These are phyloP conservation scores for Lepidurus couesii DNA, from an alignment of 1,140 invertebrate genomes.

Conservation along the genomic window DNA sequence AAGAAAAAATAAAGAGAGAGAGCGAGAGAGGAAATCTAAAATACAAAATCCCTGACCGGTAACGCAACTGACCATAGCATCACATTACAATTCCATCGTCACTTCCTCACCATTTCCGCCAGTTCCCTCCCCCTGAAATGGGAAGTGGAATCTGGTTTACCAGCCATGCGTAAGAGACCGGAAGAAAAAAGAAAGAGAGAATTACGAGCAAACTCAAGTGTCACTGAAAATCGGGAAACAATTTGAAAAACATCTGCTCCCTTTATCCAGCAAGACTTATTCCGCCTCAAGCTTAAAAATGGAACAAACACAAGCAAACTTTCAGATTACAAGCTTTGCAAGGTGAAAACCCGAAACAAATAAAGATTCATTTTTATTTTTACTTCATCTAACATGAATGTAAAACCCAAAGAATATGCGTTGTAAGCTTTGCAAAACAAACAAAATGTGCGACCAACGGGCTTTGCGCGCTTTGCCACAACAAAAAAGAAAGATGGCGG, in stretches of 20 bases:
- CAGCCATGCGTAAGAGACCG: not conserved
- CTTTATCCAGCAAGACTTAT: not conserved
- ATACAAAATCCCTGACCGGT: not conserved
- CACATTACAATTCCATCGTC: not conserved
- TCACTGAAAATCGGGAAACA: too few species aligned
- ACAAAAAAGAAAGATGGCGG: not conserved
- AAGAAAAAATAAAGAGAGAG: not conserved
- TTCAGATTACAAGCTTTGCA: not conserved
- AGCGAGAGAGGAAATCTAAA: not conserved
- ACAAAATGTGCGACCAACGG: not conserved
- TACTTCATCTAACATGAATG: not conserved
- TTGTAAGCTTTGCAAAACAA: not conserved
- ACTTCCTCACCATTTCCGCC: not conserved
- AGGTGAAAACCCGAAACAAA: not conserved
- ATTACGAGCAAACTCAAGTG: too few species aligned
- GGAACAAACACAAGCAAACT: not conserved
- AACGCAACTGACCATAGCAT: conserved; percentile 1
- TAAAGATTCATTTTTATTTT: not conserved
- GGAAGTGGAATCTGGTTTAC: not conserved
- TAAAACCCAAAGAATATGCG: not conserved
- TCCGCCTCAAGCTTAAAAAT: conserved; percentile 2
- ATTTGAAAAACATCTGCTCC: too few species aligned
- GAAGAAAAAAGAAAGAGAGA: not conserved
- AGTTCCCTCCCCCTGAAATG: not conserved
- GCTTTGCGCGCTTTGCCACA: too few species aligned